phyloP scores from a whole-genome alignment of 2,113 vertebrate species.

The Leiothrix lutea region DNA sequence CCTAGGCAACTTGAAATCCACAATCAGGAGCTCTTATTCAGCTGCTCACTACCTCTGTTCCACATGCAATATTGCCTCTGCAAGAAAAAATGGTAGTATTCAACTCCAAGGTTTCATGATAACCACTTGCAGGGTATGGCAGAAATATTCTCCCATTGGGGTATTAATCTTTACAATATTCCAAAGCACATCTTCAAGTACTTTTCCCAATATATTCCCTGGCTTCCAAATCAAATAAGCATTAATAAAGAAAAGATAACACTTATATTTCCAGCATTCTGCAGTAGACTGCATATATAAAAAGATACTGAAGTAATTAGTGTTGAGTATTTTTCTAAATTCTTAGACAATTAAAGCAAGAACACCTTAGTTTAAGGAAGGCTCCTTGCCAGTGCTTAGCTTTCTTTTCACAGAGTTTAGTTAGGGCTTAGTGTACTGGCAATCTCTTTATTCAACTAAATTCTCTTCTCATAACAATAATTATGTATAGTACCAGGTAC shows the following conservation, averaged over 20 bases:
- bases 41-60: background rate
- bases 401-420: background rate
- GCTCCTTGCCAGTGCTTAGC: background rate
- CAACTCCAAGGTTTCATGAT: background rate
- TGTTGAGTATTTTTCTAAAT: background rate
- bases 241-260: background rate
- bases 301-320: background rate
- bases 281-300: background rate
- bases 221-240: background rate
- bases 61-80: background rate
- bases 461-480: background rate
- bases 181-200: background rate
- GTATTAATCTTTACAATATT: background rate
- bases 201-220: background rate
- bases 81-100: background rate
- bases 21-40: background rate
- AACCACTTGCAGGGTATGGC: background rate
- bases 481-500: background rate
- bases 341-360: background rate
- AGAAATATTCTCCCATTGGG: background rate
- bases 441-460: background rate
- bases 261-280: background rate
- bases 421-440: background rate
- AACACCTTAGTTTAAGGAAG: background rate
- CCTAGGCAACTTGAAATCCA: background rate